Percentiles rank a stretch among this genome's conserved stretches.
These are phyloP conservation scores for Drosophila recens DNA, from an alignment of 2,888 invertebrate species.

Conservation along the genomic window DNA sequence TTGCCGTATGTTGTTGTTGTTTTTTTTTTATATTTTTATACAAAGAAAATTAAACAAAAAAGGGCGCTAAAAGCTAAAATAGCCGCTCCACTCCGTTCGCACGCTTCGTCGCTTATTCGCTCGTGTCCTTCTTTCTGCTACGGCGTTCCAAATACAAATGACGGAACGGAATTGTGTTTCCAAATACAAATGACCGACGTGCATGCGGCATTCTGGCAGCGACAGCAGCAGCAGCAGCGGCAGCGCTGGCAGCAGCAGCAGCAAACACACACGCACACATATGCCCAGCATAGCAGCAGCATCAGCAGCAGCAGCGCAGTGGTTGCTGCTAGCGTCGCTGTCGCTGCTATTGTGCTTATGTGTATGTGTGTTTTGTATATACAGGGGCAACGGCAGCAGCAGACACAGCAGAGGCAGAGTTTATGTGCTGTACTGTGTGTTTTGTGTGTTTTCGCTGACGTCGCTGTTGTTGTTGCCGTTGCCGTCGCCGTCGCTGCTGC, in stretches of 20 bases:
- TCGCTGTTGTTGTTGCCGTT: slow-evolving; percentile 34
- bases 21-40: slow-evolving; percentile 48
- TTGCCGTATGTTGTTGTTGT: slow-evolving; percentile 39
- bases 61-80: slow-evolving; percentile 84
- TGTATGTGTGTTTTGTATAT: slow-evolving; percentile 49
- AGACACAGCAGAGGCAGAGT: slow-evolving; percentile 39
- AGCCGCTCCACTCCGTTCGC: slow-evolving; percentile 81
- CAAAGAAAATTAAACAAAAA: slow-evolving; percentile 81
- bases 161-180: slow-evolving; percentile 74
- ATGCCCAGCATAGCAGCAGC: slow-evolving; percentile 30
- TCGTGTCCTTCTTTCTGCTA: slow-evolving; percentile 82
- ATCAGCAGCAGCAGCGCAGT: slow-evolving; percentile 40
- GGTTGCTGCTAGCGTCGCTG: slow-evolving; percentile 44
- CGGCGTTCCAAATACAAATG: slow-evolving; percentile 84
- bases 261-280: slow-evolving; percentile 26
- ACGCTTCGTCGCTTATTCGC: slow-evolving; percentile 76
- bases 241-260: slow-evolving; percentile 35
- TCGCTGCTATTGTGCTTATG: slow-evolving; percentile 32
- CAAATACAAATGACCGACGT: slow-evolving; percentile 83
- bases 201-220: slow-evolving; percentile 60
- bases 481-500: slow-evolving; percentile 28
- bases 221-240: slow-evolving; percentile 26
- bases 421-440: slow-evolving; percentile 49
- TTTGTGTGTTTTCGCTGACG: slow-evolving; percentile 54
- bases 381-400: slow-evolving; percentile 32